Evolutionary conservation across 2,888 invertebrate genomes (phyloP), one percentile per base, ranked within the genome.

Genomic region (Horisme vitalbata): DNA sequence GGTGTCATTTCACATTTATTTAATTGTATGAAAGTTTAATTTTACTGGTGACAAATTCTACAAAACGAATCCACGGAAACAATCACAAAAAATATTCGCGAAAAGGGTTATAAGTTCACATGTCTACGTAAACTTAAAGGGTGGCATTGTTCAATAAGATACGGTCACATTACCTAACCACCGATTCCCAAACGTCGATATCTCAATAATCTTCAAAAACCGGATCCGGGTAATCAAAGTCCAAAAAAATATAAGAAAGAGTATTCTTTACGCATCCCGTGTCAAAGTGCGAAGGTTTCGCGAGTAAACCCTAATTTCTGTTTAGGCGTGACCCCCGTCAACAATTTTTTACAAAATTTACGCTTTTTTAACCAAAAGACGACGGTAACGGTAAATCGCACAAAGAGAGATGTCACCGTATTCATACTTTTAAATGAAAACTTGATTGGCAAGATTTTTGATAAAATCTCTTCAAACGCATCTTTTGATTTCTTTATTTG

Each of bases 311-410:
- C 82, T 86, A 86, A 88, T 86, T 87, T 87, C 59, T 81, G 83
- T 81, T 75, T 58, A 72, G 85, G 81, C 81, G 83, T 89, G 88
- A 88, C 88, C 89, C 88, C 86, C 82, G 81, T 88, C 87, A 86
- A 83, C 83, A 75, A 58, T 78, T 81, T 85, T 85, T 83, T 84
- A 47, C 55, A 54, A 75, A 80, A 75, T 78, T 82, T 75, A 79
- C 79, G 82, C 78, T 82, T 87, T 88, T 85, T 83, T 72, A 67
- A 31, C 65, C 76, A 81, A 81, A 72, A 69, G 57, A 52, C 56
- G 65, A 62, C 61, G 56, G 72, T 80, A 87, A 86, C 86, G 85
- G 86, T 78, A 75, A 75, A 74, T 66, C 72, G 62, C 61, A 80
- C 77, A 82, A 81, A 68, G 67, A 68, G 70, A 75, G 69, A 82